Conservation (phyloP, 2,113 vertebrate genomes). For the Pristiophorus japonicus region DNA sequence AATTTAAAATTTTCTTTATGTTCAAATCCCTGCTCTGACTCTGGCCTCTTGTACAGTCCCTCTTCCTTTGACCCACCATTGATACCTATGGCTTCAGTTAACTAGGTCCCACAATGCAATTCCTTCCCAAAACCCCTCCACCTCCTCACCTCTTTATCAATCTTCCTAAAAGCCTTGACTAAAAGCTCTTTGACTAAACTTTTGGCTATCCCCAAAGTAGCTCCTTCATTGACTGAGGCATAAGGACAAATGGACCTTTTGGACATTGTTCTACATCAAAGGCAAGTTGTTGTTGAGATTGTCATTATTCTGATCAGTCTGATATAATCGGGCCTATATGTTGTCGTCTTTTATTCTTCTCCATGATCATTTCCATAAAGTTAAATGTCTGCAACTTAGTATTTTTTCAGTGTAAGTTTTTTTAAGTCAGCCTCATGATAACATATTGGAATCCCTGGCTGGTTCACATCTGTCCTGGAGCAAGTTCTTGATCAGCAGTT, state of each 20-base stretch:
- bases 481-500: not conserved
- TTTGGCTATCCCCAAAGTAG: not conserved
- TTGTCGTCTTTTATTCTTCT: not conserved
- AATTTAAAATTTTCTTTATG: not conserved
- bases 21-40: not conserved
- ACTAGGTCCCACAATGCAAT: not conserved
- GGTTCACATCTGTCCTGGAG: not conserved
- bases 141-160: not conserved
- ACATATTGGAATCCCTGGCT: not conserved
- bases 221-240: not conserved
- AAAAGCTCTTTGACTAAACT: not conserved
- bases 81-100: not conserved
- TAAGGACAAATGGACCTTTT: not conserved
- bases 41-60: not conserved
- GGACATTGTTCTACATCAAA: not conserved
- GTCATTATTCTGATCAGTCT: not conserved
- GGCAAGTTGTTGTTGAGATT: not conserved
- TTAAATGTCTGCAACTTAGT: not conserved
- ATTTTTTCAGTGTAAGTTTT: not conserved
- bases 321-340: not conserved
- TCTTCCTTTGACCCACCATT: not conserved
- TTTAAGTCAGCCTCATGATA: not conserved
- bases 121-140: not conserved
- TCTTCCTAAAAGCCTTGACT: not conserved
- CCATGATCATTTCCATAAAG: not conserved